phyloP scores from a whole-genome alignment of 2,797 vertebrate species.

The Coluber constrictor region DNA sequence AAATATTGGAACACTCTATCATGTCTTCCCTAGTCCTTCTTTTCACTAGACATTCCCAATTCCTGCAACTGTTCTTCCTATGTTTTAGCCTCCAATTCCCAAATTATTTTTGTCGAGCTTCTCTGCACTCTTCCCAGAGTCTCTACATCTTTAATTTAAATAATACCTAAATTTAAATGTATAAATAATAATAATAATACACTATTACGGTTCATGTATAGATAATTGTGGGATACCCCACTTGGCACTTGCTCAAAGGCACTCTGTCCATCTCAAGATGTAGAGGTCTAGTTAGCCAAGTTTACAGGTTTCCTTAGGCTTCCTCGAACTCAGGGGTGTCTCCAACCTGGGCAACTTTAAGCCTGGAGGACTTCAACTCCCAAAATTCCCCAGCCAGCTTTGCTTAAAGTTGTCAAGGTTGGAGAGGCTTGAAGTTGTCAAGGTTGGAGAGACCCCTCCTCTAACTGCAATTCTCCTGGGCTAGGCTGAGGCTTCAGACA shows the following conservation, averaged over 20 bases:
- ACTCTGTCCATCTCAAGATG: neutral
- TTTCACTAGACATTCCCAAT: neutral
- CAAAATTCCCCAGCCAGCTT: too few relatives aligned
- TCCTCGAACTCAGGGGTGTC: too few relatives aligned
- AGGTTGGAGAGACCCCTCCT: neutral
- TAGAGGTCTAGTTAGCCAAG: neutral
- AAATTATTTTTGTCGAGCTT: neutral
- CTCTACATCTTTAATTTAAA: neutral
- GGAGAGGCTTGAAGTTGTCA: too few relatives aligned
- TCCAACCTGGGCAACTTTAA: too few relatives aligned
- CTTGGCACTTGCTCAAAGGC: neutral
- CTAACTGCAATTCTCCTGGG: neutral
- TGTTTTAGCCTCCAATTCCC: neutral
- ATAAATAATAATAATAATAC: neutral
- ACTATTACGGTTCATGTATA: neutral
- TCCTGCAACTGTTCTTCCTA: neutral
- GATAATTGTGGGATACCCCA: neutral
- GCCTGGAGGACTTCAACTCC: too few relatives aligned
- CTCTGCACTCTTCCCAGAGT: neutral
- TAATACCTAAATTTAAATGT: neutral
- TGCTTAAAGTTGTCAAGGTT: too few relatives aligned
- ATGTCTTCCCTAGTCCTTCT: neutral
- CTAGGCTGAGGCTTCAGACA: neutral
- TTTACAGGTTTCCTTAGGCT: too few relatives aligned
- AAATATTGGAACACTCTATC: neutral